Percentiles rank a stretch among this genome's conserved stretches.
These are phyloP conservation scores for Engystomops pustulosus DNA, from an alignment of 2,113 vertebrate genomes.

Conservation along the genomic window DNA sequence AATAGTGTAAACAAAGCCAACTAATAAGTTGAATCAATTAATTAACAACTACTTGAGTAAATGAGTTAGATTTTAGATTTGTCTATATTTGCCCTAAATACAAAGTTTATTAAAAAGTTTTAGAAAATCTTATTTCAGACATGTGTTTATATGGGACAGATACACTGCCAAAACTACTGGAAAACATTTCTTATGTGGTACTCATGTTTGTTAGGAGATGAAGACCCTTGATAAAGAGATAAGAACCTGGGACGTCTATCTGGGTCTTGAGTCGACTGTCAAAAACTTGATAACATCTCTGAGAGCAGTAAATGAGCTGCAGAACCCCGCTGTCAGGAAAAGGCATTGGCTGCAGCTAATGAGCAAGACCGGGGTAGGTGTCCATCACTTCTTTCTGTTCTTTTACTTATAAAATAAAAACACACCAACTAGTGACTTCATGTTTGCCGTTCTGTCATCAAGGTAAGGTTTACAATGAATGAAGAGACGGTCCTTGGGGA, in stretches of 20 bases:
- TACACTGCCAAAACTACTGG: neutral
- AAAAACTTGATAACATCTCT: constrained; percentile 76
- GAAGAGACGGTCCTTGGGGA: constrained; percentile 70
- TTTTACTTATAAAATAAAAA: neutral
- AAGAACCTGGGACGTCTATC: constrained; percentile 70
- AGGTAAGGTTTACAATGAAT: constrained; percentile 76
- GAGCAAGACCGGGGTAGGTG: constrained; percentile 72
- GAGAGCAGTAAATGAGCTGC: constrained; percentile 77
- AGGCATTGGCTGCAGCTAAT: constrained; percentile 79
- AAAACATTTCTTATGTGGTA: neutral
- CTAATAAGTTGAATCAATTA: too few species aligned
- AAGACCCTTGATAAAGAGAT: constrained; percentile 79
- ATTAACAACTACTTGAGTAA: too few species aligned
- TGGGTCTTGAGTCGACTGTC: constrained; percentile 71
- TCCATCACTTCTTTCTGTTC: neutral
- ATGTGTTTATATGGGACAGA: too few species aligned
- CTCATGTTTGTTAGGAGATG: constrained; percentile 70
- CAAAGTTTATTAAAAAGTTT: too few species aligned
- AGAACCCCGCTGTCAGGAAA: constrained; percentile 70
- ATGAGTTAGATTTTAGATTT: too few species aligned
- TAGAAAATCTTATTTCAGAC: too few species aligned
- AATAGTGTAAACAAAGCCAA: too few species aligned
- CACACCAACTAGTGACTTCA: neutral
- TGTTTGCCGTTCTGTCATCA: constrained; percentile 36
- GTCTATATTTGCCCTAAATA: too few species aligned